Evolutionary conservation across 2,797 vertebrate genomes (phyloP), one percentile per base, ranked within the genome.

Genomic region (Tragopan temminckii): DNA sequence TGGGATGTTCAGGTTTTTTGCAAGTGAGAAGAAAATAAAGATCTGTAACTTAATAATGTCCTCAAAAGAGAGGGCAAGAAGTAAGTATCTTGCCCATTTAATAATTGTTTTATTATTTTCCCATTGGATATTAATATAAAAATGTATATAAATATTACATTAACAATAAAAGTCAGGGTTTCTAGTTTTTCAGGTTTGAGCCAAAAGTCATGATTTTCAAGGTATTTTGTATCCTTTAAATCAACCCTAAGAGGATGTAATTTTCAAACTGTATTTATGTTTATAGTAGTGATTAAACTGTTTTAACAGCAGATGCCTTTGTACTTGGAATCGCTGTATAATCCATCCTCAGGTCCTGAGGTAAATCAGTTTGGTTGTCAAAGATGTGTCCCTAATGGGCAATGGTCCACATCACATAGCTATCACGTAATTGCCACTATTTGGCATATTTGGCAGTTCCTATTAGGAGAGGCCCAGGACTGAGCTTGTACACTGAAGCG

Each of bases 371-470:
- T 85, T 84, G 70, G 67, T 81, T 91, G 92, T 94, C 88, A 90
- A 46, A 92, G 66, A 77, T 27, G 58, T 80, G 88, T 81, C 79
- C 79, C 81, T 87, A 53, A 79, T 81, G 84, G 82, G 80, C 93
- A 88, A 25, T 82, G 94, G 92, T 79, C 59, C 86, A 94, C 80
- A 83, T 83, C 92, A 90, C 85, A 94, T 68, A 96, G 79, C 80
- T 85, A 67, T 84, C 81, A 36, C 23, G 64, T 93, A 82, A 95
- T 85, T 91, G 91, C 93, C 85, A 87, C 88, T 78, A 58, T 90
- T 88, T 94, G 92, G 95, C 91, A 89, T 59, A 75, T 94, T 76
- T 89, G 93, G 94, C 89, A 95, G 93, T 21, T 94, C 74, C 88
- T 80, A 50, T 88, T 83, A 85, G 92, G 52, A 27, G 19, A 92